Base-by-base conservation (phyloP, 2,797 vertebrate genomes). In the Lagocephalus sceleratus region DNA sequence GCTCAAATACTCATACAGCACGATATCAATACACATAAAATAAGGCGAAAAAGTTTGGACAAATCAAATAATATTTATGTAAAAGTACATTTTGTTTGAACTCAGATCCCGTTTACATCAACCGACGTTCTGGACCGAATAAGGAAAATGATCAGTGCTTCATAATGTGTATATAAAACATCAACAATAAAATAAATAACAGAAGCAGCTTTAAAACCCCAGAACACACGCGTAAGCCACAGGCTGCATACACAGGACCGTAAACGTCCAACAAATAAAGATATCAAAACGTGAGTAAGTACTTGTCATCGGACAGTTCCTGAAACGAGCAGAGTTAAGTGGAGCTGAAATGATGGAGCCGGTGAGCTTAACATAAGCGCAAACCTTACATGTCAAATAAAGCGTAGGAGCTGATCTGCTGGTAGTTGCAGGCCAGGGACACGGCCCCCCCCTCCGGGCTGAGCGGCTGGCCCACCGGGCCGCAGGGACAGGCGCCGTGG, bases 401-500 rank as follows among this genome's bases (percentile, higher is more conserved):
- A 5, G 29, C 44, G 0, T 63, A 86, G 2, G 68, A 49, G 3
- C 44, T 47, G 48, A 79, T 56, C 53, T 82, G 87, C 54, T 71
- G 80, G 74, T 79, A 84, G 51, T 15, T 79, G 45, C 66, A 73
- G 0, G 61, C 61, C 48, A 82, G 23, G 0, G 86, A 70, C 1
- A 76, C 53, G 3, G 59, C 54, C 49, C 58, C 71, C 19, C 73
- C 72, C 1, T 82, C 77, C 3, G 84, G 81, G 51, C 85, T 90
- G 62, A 82, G n/a, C 0, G 84, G 85, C 44, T 80, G 89, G 5
- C 76, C 76, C 50, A 82, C 57, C 0, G 78, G 83, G 15, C 75
- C 76, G 25, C 83, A 85, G 5, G 81, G 57, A 7, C 52, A 66
- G 2, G 73, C 78, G 67, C 60, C 75, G 65, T 87, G 85, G 5